Conservation (phyloP, 2,888 invertebrate species). For the Coelogynopora nodosa region DNA sequence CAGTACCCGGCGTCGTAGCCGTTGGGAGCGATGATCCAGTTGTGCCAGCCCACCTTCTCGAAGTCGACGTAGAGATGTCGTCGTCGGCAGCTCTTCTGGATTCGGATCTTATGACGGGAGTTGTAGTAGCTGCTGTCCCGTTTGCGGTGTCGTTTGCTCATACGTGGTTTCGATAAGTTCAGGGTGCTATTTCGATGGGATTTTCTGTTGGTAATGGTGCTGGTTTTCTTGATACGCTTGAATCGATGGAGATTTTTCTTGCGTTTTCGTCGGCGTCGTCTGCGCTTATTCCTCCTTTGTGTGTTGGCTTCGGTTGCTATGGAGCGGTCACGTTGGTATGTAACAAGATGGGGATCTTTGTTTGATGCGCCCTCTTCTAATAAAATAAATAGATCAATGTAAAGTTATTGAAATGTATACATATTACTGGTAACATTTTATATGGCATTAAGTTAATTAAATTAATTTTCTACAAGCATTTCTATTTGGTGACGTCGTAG, state of each 20-base stretch:
- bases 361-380: neutral
- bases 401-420: too few species aligned
- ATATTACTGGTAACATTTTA: too few species aligned
- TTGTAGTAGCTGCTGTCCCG: neutral
- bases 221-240: too few species aligned
- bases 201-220: too few species aligned
- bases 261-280: neutral
- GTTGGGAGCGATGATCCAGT: constrained; percentile 94
- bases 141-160: neutral
- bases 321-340: neutral
- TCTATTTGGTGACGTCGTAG: too few species aligned
- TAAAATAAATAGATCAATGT: too few species aligned
- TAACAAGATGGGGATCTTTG: neutral
- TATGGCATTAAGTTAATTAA: too few species aligned
- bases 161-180: too few species aligned
- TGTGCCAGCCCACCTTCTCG: constrained; percentile 91
- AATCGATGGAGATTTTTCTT: too few species aligned
- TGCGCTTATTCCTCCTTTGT: neutral
- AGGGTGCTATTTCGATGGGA: too few species aligned
- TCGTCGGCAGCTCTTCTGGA: constrained; percentile 69
- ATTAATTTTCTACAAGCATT: too few species aligned
- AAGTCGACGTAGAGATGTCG: constrained; percentile 90
- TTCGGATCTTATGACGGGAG: constrained; percentile 43
- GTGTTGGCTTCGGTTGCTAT: neutral
- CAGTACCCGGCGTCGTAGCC: constrained; percentile 95